Base-by-base conservation (phyloP, 1,140 invertebrate genomes). In the Arctopsyche grandis region DNA sequence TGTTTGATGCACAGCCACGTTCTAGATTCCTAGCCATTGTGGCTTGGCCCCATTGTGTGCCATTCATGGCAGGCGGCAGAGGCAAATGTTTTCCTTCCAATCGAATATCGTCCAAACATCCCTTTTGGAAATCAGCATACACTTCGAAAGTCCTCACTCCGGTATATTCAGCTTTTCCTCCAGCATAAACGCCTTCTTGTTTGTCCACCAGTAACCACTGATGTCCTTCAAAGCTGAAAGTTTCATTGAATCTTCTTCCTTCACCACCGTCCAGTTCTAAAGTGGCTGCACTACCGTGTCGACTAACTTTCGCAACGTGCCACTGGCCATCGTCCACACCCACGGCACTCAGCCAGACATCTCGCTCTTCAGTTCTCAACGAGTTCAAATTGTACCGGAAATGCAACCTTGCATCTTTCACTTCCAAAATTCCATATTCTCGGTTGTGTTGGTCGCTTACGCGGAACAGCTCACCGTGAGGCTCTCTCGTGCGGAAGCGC, bases 251-350 rank as follows among this genome's bases (percentile, higher is more conserved):
- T 79, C 97, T 90, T 81, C 96, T 89, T 0, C 97, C 97, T 89
- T 99, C 97, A 1, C 98, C 98, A 12, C 96, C 96, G 86, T 99
- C 98, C 56, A 99, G 87, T 85, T 96, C 95, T 58, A 99, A 86
- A 10, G 94, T 96, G n/a, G 98, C 97, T 5, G 96, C 95, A 44
- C 96, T 97, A 44, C 98, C 97, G 83, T 96, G 97, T 77, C 98
- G 91, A 83, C 92, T 94, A 0, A 96, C 94, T 81, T 94, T 91
- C 0, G 97, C 96, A 9, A 95, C 95, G 85, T 99, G 98, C 98
- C 98, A 99, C 84, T 98, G 96, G 10, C 98, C 98, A 88, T 99
- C 97, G 84, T 97, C 96, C 0, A 98, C 97, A 1, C 93, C 91
- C 14, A 98, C 93, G 38, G 95, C 92, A 75, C 94, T 96, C 10